Conservation (phyloP, 2,888 invertebrate species). For the Augochlorella aurata region DNA sequence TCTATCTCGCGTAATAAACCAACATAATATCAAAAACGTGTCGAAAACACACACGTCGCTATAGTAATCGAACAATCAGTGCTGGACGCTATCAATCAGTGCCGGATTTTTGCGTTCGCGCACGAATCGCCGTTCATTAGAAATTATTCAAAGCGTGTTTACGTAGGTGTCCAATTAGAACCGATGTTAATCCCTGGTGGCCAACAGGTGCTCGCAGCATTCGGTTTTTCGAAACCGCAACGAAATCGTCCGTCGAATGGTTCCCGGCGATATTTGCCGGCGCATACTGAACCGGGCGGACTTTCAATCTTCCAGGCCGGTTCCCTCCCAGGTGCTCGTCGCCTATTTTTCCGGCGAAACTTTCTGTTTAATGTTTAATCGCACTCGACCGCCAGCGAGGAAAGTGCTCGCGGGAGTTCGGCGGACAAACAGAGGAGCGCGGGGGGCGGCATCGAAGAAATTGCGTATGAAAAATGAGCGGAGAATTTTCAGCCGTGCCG, state of each 20-base stretch:
- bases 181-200: not conserved
- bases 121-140: no score
- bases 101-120: no score
- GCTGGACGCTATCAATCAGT: no score
- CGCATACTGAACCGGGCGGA: not conserved
- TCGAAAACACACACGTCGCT: no score
- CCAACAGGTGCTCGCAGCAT: not conserved
- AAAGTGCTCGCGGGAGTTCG: conserved; percentile 12
- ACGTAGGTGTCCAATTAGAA: not conserved
- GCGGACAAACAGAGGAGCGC: conserved; percentile 6
- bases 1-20: no score
- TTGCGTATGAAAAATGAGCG: conserved; percentile 12
- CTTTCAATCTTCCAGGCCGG: not conserved
- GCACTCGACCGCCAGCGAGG: conserved; percentile 16
- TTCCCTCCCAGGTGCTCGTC: not conserved
- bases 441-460: conserved; percentile 29
- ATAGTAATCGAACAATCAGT: no score
- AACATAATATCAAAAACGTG: no score
- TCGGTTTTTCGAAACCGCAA: not conserved
- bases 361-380: conserved; percentile 64
- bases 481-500: not conserved
- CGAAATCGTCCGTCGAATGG: not conserved
- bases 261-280: not conserved
- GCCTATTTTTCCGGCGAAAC: conserved; percentile 27
- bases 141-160: not conserved